Conservation (phyloP, 2,888 invertebrate genomes). For the Caenorhabditis sp. region DNA sequence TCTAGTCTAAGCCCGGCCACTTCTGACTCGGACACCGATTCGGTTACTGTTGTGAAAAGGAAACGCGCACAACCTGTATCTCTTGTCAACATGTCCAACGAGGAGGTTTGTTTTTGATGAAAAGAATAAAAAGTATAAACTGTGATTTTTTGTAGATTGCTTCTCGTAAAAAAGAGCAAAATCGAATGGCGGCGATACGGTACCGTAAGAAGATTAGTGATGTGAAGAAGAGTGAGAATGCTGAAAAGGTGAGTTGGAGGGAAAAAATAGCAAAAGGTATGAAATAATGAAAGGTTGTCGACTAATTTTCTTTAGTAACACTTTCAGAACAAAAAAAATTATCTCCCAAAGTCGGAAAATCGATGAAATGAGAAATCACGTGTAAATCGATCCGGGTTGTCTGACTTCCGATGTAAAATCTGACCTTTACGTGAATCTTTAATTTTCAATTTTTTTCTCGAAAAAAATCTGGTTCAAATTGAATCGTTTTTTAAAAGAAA, state of each 20-base stretch:
- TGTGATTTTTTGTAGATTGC: conserved; percentile 54
- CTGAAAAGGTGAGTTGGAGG: not conserved
- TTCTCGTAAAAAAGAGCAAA: conserved; percentile 67
- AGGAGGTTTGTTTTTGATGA: not conserved
- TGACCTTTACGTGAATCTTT: too few relatives aligned
- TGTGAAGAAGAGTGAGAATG: not conserved
- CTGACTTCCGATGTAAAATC: too few relatives aligned
- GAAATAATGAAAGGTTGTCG: not conserved
- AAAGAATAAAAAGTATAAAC: too few relatives aligned
- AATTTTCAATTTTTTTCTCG: too few relatives aligned
- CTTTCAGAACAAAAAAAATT: too few relatives aligned
- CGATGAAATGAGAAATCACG: not conserved
- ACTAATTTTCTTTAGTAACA: too few relatives aligned
- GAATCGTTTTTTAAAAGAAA: too few relatives aligned
- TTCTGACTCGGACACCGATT: not conserved
- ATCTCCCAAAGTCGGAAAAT: too few relatives aligned
- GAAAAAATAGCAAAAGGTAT: not conserved
- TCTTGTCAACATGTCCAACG: conserved; percentile 38
- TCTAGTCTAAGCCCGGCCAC: not conserved
- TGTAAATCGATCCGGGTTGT: not conserved
- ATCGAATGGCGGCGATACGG: conserved; percentile 62
- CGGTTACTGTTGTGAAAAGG: conserved; percentile 12
- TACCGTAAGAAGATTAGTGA: conserved; percentile 59
- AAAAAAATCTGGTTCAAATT: too few relatives aligned
- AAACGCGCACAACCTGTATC: conserved; percentile 49